Conservation (phyloP, 2,888 invertebrate species). For the Hybos culiciformis region DNA sequence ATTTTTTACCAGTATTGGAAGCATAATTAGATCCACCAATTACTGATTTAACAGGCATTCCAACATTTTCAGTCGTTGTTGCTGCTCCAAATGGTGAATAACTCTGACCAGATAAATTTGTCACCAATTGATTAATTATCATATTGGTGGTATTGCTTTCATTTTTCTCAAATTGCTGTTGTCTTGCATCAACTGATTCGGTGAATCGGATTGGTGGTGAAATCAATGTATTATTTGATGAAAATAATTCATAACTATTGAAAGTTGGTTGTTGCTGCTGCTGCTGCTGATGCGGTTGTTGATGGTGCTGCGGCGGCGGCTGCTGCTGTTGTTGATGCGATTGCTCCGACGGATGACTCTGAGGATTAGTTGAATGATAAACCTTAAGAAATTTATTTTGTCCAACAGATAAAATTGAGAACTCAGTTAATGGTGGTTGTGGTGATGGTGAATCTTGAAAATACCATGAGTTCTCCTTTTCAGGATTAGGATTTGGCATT, state of each 20-base stretch:
- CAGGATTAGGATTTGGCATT: no score
- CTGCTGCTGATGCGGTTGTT: no score
- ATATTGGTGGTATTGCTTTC: conserved; percentile 23
- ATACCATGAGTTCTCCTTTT: no score
- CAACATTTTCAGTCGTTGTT: background rate
- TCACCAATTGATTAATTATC: conserved; percentile 31
- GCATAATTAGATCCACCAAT: background rate
- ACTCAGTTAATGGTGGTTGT: conserved; percentile 18
- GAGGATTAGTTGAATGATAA: conserved; percentile 31
- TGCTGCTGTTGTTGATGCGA: conserved; percentile 8
- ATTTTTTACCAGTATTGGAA: background rate
- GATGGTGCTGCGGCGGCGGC: conserved; percentile 13
- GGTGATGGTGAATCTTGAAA: no score
- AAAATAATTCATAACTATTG: conserved; percentile 32
- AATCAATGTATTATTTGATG: conserved; percentile 27
- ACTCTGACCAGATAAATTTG: conserved; percentile 28
- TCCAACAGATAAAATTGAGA: conserved; percentile 32
- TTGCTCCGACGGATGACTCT: conserved; percentile 6
- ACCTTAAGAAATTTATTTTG: conserved; percentile 34
- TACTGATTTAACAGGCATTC: background rate
- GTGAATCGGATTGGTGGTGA: conserved; percentile 19
- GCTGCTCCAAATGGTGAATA: conserved; percentile 26
- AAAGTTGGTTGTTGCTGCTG: conserved; percentile 18
- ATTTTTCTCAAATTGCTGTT: conserved; percentile 1
- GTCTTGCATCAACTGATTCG: conserved; percentile 10